Evolutionary conservation across 2,888 invertebrate genomes (phyloP).

Genomic region (Deilephila porcellus): DNA sequence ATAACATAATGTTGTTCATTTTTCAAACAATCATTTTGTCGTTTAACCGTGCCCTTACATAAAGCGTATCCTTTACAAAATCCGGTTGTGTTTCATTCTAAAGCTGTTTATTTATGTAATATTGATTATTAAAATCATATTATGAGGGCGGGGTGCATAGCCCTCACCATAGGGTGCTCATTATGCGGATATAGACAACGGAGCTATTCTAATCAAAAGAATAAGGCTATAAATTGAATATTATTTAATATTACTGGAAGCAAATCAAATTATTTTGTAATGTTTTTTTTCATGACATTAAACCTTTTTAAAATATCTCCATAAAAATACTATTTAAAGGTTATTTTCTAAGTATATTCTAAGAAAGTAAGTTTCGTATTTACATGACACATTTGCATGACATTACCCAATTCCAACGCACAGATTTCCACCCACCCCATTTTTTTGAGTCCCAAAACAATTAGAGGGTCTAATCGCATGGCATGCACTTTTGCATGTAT

Average conservation of each 20-base stretch:
- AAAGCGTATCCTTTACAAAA: conserved; percentile 5
- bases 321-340: too few relatives aligned
- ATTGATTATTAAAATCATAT: not conserved
- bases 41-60: conserved; percentile 11
- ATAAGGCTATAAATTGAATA: not conserved
- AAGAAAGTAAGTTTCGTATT: too few relatives aligned
- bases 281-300: too few relatives aligned
- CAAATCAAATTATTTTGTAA: not conserved
- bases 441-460: not conserved
- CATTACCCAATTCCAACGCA: too few relatives aligned
- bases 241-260: not conserved
- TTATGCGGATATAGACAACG: not conserved
- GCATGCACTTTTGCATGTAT: not conserved
- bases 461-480: not conserved
- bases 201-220: not conserved
- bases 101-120: conserved; percentile 5
- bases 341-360: too few relatives aligned
- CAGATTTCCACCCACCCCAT: too few relatives aligned
- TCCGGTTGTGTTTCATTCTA: conserved; percentile 10
- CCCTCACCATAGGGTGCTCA: not conserved
- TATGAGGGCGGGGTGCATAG: not conserved
- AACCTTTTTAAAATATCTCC: too few relatives aligned
- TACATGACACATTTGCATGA: too few relatives aligned
- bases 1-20: not conserved
- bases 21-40: not conserved